Evolutionary conservation across 2,888 invertebrate species (phyloP).

Genomic region (Hesperia comma): DNA sequence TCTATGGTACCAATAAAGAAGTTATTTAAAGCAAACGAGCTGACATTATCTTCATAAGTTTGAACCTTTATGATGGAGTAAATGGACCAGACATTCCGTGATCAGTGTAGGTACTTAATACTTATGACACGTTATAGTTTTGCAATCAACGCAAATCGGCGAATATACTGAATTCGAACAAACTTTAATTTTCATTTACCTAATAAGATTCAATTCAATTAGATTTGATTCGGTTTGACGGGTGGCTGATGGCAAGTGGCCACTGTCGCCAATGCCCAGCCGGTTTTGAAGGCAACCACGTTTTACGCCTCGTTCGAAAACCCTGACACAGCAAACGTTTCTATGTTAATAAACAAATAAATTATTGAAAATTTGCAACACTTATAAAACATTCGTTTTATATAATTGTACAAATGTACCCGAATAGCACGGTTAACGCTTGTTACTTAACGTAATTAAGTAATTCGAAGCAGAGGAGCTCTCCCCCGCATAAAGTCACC

Average conservation of each 20-base stretch:
- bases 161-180: not conserved
- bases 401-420: not conserved
- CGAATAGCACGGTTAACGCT: not conserved
- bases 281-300: constrained; percentile 13
- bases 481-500: constrained; percentile 11
- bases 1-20: too few species aligned
- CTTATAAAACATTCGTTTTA: not conserved
- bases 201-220: not conserved
- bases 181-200: not conserved
- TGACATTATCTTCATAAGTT: too few species aligned
- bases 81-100: too few species aligned
- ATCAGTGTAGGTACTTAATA: too few species aligned
- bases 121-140: too few species aligned
- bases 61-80: too few species aligned
- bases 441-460: not conserved
- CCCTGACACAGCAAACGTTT: not conserved
- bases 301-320: not conserved
- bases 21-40: too few species aligned
- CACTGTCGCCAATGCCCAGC: not conserved
- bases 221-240: not conserved
- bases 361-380: not conserved
- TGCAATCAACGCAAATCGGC: too few species aligned
- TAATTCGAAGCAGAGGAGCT: not conserved
- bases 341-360: not conserved
- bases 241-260: not conserved